These are phyloP conservation scores for Euphydryas editha DNA, from an alignment of 2,888 invertebrate genomes.

Conservation along the genomic window DNA sequence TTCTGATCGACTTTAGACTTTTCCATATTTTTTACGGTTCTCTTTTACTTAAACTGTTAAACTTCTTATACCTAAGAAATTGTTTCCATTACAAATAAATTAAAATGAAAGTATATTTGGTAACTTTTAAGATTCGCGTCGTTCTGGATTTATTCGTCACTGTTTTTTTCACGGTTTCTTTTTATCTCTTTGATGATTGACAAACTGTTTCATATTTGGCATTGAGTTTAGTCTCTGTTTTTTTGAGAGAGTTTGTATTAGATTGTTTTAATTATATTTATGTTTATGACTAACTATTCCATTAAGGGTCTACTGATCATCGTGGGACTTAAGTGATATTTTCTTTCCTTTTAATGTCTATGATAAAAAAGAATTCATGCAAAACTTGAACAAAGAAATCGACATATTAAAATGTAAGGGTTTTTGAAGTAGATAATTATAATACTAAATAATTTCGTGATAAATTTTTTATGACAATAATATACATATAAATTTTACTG, in stretches of 20 bases:
- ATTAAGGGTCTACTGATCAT: not conserved
- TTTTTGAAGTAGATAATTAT: too few species aligned
- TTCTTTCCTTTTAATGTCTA: not conserved
- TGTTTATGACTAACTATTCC: too few species aligned
- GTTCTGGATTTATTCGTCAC: slow-evolving; percentile 19
- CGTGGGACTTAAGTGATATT: not conserved
- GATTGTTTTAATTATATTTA: not conserved
- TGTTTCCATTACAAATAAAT: slow-evolving; percentile 29
- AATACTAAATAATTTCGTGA: not conserved
- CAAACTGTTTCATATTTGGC: not conserved
- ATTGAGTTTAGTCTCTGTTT: too few species aligned
- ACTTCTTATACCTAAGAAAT: slow-evolving; percentile 27
- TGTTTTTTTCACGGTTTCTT: not conserved
- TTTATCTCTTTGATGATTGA: not conserved
- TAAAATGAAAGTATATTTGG: slow-evolving; percentile 36
- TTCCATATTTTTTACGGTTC: not conserved
- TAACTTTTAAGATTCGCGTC: slow-evolving; percentile 18
- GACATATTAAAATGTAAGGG: too few species aligned
- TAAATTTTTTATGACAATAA: too few species aligned
- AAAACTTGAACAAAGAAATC: not conserved
- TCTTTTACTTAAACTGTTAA: not conserved
- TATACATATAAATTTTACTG: not conserved
- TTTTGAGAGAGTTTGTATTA: too few species aligned
- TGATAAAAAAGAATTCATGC: not conserved
- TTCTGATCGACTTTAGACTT: not conserved